Evolutionary conservation across 2,113 vertebrate species (phyloP).

Genomic region (Melanostigma gelatinosum): DNA sequence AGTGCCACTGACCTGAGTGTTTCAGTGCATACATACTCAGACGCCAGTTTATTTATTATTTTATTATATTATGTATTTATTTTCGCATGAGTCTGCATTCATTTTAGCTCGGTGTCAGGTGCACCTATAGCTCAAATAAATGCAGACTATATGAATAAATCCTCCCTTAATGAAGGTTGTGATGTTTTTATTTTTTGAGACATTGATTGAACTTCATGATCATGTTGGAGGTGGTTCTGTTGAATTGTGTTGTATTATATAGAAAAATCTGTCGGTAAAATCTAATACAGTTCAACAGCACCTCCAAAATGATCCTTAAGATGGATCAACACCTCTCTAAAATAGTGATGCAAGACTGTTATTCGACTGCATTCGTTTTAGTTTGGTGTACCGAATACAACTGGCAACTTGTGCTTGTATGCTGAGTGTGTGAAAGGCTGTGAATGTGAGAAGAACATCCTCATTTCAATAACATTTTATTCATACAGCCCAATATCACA

Average conservation of each 20-base stretch:
- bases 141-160: not conserved
- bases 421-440: not conserved
- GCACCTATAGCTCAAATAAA: not conserved
- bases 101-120: too few species aligned
- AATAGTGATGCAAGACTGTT: not conserved
- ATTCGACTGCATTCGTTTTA: not conserved
- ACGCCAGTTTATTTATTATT: not conserved
- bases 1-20: not conserved
- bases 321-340: not conserved
- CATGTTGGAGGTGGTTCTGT: not conserved
- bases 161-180: not conserved
- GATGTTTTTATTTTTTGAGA: not conserved
- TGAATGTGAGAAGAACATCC: not conserved
- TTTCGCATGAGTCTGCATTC: too few species aligned
- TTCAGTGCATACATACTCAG: not conserved
- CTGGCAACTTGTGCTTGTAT: not conserved
- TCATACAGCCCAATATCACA: not conserved
- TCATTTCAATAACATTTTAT: not conserved
- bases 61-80: too few species aligned
- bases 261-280: not conserved
- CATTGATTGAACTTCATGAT: not conserved
- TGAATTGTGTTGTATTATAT: not conserved
- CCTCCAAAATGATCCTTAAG: not conserved
- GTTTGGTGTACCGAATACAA: not conserved
- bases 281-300: not conserved